A percentile compares a stretch with the other conserved stretches of the same genome.
phyloP scores from a whole-genome alignment of 2,113 vertebrate genomes.

The Corydoras sp. region DNA sequence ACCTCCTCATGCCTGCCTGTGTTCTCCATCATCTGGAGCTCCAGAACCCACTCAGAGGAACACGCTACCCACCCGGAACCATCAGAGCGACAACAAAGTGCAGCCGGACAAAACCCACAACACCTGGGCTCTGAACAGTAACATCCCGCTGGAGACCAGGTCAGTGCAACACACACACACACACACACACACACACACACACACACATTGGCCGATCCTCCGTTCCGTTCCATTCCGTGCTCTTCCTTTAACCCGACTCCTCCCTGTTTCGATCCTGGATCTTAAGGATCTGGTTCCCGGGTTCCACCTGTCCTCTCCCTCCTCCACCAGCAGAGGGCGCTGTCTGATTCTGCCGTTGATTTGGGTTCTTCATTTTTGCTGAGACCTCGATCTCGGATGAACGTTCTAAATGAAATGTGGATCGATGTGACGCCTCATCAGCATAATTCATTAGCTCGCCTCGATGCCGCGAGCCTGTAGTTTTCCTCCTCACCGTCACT shows the following conservation, averaged over 20 bases:
- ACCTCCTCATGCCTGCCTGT: slow-evolving; percentile 70
- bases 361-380: slow-evolving; percentile 33
- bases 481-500: slow-evolving; percentile 31
- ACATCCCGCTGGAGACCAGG: slow-evolving; percentile 85
- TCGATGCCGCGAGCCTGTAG: not conserved
- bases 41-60: slow-evolving; percentile 73
- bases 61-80: slow-evolving; percentile 75
- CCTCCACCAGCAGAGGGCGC: no score
- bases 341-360: slow-evolving; percentile 13
- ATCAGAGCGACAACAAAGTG: slow-evolving; percentile 64
- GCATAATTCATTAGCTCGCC: slow-evolving; percentile 29
- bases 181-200: not conserved
- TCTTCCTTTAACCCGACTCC: not conserved
- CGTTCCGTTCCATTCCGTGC: slow-evolving; percentile 25
- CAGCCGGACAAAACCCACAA: slow-evolving; percentile 78
- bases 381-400: slow-evolving; percentile 38
- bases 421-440: slow-evolving; percentile 40
- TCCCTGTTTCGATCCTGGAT: no score
- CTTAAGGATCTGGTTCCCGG: not conserved
- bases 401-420: slow-evolving; percentile 42
- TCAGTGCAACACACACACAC: slow-evolving; percentile 37
- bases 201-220: slow-evolving; percentile 8
- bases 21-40: slow-evolving; percentile 61
- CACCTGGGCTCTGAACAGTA: slow-evolving; percentile 85
- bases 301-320: no score